Conservation (phyloP, 2,797 vertebrate genomes). For the Gymnopithys bicolor region DNA sequence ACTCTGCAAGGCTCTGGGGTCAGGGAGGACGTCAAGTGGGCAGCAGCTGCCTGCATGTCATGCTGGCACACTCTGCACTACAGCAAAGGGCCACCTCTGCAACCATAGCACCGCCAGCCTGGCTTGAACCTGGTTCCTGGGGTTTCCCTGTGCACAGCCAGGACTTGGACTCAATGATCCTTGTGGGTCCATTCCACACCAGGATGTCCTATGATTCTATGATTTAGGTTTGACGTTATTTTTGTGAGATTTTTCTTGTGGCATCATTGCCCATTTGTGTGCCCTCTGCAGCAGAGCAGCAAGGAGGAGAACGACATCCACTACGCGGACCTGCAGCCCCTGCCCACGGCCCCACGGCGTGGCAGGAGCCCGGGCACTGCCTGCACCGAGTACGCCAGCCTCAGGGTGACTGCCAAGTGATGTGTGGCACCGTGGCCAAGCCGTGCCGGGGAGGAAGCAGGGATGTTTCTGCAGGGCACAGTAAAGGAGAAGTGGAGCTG, state of each 20-base stretch:
- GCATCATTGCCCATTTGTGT: neutral
- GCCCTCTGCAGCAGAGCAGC: neutral
- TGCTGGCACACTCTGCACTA: fast-evolving
- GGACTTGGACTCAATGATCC: fast-evolving
- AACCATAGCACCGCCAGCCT: fast-evolving
- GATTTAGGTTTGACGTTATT: neutral
- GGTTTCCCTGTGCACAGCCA: neutral
- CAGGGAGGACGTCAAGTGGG: fast-evolving
- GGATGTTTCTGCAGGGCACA: neutral
- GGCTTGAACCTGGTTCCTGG: neutral
- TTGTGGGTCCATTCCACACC: neutral
- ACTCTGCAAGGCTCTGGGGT: neutral
- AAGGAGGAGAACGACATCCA: neutral
- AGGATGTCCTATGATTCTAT: no score
- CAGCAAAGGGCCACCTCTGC: fast-evolving
- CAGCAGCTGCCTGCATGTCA: neutral
- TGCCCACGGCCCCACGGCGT: fast-evolving
- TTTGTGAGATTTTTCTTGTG: fast-evolving
- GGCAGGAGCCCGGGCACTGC: neutral
- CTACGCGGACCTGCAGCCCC: slow-evolving; percentile 32
- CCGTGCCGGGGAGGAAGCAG: neutral
- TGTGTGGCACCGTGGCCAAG: fast-evolving
- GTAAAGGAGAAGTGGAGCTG: neutral
- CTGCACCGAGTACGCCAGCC: neutral
- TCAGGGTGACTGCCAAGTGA: slow-evolving; percentile 17